Percentiles rank a stretch among this genome's conserved stretches.
These are phyloP conservation scores for Pammene fasciana DNA, from an alignment of 2,888 invertebrate genomes.

Conservation along the genomic window DNA sequence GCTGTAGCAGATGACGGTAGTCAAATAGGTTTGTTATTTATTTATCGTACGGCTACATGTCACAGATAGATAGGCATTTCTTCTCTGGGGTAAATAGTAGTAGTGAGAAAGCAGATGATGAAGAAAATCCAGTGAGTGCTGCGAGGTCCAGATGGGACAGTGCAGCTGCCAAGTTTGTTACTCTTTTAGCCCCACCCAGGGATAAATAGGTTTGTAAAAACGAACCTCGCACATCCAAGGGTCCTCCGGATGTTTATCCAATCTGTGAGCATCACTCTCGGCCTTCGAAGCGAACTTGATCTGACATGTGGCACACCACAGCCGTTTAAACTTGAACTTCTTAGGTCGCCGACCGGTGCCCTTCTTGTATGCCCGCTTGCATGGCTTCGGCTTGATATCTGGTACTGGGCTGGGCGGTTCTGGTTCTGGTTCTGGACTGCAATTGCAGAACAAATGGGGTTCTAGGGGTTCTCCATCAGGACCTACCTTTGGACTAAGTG, in stretches of 20 bases:
- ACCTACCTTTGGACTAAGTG: no score
- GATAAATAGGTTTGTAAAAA: no score
- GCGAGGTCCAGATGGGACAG: no score
- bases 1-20: no score
- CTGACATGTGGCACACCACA: slow-evolving; percentile 45
- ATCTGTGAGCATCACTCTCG: slow-evolving; percentile 52
- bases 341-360: neutral
- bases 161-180: no score
- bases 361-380: slow-evolving; percentile 26
- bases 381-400: slow-evolving; percentile 6
- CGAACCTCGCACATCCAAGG: slow-evolving; percentile 60
- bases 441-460: slow-evolving; percentile 1
- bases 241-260: slow-evolving; percentile 50
- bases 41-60: no score
- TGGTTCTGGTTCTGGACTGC: neutral
- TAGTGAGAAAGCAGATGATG: no score
- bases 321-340: slow-evolving; percentile 23
- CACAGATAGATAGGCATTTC: no score
- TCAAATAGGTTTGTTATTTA: no score
- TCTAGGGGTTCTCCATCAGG: neutral
- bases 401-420: slow-evolving; percentile 13
- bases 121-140: no score
- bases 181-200: no score
- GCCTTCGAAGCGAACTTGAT: slow-evolving; percentile 54
- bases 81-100: no score